phyloP scores from a whole-genome alignment of 1,140 invertebrate genomes.

The Drosophila kikkawai region DNA sequence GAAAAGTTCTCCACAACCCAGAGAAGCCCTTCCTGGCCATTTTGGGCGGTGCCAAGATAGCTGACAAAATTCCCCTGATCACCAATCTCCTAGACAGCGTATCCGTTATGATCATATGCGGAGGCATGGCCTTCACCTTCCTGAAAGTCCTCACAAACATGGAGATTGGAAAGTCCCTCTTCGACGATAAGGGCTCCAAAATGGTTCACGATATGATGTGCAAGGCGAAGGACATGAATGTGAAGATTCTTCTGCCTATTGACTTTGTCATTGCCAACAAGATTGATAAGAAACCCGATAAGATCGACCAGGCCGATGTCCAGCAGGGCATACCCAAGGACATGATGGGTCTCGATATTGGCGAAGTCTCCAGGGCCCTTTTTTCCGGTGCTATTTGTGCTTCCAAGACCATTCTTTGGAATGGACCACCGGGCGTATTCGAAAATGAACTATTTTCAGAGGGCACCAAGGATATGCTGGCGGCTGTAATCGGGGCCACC shows the following conservation, averaged over 20 bases:
- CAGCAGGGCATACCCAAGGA: conserved; percentile 94
- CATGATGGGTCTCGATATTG: conserved; percentile 97
- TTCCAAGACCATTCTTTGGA: conserved; percentile 99
- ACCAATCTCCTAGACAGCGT: conserved; percentile 99
- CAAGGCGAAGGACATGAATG: conserved; percentile 96
- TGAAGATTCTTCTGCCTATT: conserved; percentile 97
- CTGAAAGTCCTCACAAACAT: conserved; percentile 96
- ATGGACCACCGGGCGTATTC: conserved; percentile 98
- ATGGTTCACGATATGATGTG: conserved; percentile 95
- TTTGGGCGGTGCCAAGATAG: conserved; percentile 99
- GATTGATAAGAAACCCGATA: conserved; percentile 95
- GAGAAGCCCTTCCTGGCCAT: conserved; percentile 98
- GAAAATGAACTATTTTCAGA: conserved; percentile 97
- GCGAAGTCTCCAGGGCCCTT: conserved; percentile 91
- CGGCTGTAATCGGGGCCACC: conserved; percentile 95
- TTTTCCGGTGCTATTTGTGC: conserved; percentile 92
- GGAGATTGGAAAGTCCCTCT: conserved; percentile 98
- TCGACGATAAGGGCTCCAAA: conserved; percentile 97
- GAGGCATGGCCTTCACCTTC: conserved; percentile 99
- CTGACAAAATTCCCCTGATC: conserved; percentile 99
- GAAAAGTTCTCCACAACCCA: conserved; percentile 98
- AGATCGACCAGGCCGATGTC: conserved; percentile 90
- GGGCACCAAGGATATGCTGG: conserved; percentile 97
- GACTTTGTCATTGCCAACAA: conserved; percentile 98
- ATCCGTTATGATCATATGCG: conserved; percentile 99